phyloP scores from a whole-genome alignment of 2,797 vertebrate species.

The Microctenopoma lineatum region DNA sequence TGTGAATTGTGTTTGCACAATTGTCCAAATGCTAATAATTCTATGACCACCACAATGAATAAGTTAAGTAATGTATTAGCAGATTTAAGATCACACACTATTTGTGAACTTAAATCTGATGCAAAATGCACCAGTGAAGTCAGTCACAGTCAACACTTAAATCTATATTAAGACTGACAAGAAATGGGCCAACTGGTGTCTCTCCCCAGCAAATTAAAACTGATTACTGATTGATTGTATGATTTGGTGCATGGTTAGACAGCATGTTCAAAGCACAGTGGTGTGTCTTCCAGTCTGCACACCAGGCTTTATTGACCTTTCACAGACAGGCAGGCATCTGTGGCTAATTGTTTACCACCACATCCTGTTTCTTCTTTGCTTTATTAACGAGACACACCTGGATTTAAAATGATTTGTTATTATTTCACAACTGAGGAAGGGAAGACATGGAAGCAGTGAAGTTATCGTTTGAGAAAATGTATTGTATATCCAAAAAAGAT shows the following conservation, averaged over 20 bases:
- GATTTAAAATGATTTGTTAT: constrained; percentile 15
- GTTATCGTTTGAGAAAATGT: no score
- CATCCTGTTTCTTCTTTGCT: constrained; percentile 57
- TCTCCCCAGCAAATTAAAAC: not conserved
- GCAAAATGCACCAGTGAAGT: no score
- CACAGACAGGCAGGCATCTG: constrained; percentile 45
- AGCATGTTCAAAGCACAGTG: constrained; percentile 63
- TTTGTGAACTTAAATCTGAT: no score
- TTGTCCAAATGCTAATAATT: no score
- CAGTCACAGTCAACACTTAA: no score
- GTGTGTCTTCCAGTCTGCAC: constrained; percentile 62
- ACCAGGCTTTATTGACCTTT: constrained; percentile 77
- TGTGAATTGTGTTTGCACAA: no score
- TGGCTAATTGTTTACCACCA: constrained; percentile 74
- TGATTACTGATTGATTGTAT: constrained; percentile 12
- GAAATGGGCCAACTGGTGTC: no score
- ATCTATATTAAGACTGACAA: no score
- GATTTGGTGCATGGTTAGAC: constrained; percentile 36
- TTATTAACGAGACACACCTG: constrained; percentile 27
- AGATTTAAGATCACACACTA: no score
- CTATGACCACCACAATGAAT: no score
- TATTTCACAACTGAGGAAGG: constrained; percentile 5
- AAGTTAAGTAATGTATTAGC: no score
- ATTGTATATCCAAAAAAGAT: not conserved
- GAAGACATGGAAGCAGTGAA: not conserved